Percentiles rank a stretch among this genome's conserved stretches.
phyloP scores from a whole-genome alignment of 2,888 invertebrate genomes.

The Pyrgus malvae region DNA sequence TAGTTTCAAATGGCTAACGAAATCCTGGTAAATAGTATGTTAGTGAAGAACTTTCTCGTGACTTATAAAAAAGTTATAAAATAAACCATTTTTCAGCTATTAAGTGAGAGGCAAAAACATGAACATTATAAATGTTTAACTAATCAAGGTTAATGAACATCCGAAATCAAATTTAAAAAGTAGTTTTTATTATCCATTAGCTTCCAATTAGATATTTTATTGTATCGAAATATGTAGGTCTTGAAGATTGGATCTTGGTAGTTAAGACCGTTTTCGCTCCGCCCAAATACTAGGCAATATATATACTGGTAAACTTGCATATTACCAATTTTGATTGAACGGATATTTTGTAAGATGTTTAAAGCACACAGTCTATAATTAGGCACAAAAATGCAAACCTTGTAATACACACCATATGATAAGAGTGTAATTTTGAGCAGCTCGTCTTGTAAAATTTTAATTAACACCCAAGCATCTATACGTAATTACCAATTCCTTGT shows the following conservation, averaged over 20 bases:
- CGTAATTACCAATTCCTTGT: background rate
- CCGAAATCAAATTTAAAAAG: background rate
- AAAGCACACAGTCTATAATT: constrained; percentile 23
- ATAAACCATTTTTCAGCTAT: no score
- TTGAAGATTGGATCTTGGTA: constrained; percentile 7
- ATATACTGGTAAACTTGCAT: constrained; percentile 1
- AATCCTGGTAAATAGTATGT: no score
- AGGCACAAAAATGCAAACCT: constrained; percentile 18
- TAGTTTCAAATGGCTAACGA: no score
- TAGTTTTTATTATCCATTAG: background rate
- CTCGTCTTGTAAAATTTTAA: constrained; percentile 7
- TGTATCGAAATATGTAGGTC: background rate
- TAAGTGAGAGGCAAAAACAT: no score
- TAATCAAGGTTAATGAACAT: background rate
- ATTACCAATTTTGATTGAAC: constrained; percentile 21
- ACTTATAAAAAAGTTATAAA: no score
- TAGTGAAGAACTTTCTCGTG: no score
- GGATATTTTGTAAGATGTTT: constrained; percentile 20
- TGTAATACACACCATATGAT: constrained; percentile 22
- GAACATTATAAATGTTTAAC: no score
- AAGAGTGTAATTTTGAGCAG: constrained; percentile 6
- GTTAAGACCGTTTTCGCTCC: background rate
- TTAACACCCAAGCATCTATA: background rate
- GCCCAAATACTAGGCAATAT: constrained; percentile 12
- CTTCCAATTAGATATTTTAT: constrained; percentile 2